Evolutionary conservation across 2,888 invertebrate species (phyloP).

Genomic region (Philaethria dido): DNA sequence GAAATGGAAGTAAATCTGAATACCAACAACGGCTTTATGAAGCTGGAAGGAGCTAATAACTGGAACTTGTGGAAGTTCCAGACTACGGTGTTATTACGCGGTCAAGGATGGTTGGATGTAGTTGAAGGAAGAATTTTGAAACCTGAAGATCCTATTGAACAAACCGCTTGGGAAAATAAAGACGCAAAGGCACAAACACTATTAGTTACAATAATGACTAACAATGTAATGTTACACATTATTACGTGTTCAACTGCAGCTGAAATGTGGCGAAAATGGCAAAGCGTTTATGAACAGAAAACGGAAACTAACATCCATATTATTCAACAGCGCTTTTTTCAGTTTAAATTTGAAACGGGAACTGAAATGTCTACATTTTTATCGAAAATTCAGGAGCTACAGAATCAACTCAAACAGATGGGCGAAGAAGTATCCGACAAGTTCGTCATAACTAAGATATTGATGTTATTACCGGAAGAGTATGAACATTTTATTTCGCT

Average conservation of each 20-base stretch:
- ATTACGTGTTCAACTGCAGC: constrained; percentile 53
- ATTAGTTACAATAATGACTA: constrained; percentile 49
- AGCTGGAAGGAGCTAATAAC: constrained; percentile 47
- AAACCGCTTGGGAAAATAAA: constrained; percentile 41
- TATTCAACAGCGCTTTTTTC: constrained; percentile 53
- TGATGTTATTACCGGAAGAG: constrained; percentile 52
- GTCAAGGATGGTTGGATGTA: constrained; percentile 44
- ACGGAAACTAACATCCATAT: constrained; percentile 53
- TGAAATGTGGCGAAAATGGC: no score
- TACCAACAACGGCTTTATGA: constrained; percentile 33
- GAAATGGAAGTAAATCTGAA: not conserved
- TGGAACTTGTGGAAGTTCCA: constrained; percentile 53
- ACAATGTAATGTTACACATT: constrained; percentile 50
- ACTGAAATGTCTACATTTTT: constrained; percentile 48
- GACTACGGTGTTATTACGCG: constrained; percentile 42
- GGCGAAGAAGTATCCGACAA: constrained; percentile 49
- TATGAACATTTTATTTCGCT: constrained; percentile 57
- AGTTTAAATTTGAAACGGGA: constrained; percentile 47
- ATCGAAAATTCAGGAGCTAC: constrained; percentile 49
- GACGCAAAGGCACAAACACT: constrained; percentile 50
- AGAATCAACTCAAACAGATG: constrained; percentile 48
- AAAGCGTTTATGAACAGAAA: constrained; percentile 57
- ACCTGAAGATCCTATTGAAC: constrained; percentile 38
- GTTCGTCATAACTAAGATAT: constrained; percentile 52
- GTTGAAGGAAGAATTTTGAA: constrained; percentile 42